Evolutionary conservation across 2,113 vertebrate species (phyloP).

Genomic region (Rhipidura dahli): DNA sequence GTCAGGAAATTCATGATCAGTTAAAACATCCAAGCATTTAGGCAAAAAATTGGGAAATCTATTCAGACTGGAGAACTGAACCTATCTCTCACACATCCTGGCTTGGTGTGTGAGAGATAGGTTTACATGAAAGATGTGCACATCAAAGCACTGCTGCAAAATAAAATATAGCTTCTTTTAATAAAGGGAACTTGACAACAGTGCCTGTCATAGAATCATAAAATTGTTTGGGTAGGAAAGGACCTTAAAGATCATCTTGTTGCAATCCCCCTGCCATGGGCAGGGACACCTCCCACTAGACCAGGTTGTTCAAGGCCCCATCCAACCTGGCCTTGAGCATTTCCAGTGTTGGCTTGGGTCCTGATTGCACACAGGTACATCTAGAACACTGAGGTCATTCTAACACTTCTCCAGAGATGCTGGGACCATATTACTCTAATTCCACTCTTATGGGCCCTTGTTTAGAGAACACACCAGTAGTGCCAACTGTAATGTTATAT

Average conservation of each 20-base stretch:
- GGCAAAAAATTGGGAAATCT: not conserved
- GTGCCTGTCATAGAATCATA: not conserved
- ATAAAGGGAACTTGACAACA: not conserved
- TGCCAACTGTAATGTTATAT: not conserved
- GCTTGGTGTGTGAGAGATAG: too few relatives aligned
- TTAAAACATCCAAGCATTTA: not conserved
- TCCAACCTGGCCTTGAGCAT: not conserved
- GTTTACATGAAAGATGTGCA: not conserved
- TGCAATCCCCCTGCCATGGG: not conserved
- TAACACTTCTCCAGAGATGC: not conserved
- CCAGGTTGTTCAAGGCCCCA: not conserved
- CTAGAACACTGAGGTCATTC: not conserved
- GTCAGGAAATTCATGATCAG: not conserved
- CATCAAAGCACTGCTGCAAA: not conserved
- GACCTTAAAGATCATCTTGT: not conserved
- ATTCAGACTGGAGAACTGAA: not conserved
- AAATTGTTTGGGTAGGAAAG: not conserved
- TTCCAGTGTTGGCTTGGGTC: not conserved
- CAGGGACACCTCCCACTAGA: not conserved
- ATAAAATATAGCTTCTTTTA: not conserved
- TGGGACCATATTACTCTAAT: not conserved
- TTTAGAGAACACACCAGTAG: not conserved
- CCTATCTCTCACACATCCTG: not conserved
- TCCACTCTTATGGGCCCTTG: accelerated
- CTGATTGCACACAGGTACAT: not conserved